Conservation (phyloP, 2,113 vertebrate species). For the Heterocephalus glaber region DNA sequence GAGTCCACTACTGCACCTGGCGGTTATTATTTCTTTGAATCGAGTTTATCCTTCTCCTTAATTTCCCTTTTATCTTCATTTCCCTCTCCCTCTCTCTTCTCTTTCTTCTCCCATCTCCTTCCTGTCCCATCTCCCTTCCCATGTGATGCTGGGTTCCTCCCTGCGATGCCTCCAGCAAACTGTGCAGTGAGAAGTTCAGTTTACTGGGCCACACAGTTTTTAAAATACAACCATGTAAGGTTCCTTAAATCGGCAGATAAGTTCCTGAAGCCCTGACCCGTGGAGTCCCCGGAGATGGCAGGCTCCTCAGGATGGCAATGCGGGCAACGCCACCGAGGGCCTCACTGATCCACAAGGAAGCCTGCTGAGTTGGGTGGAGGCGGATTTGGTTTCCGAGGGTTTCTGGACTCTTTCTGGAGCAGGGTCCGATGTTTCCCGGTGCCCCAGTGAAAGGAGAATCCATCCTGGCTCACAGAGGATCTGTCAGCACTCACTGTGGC, state of each 20-base stretch:
- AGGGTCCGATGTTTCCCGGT: too few relatives aligned
- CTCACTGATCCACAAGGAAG: background rate
- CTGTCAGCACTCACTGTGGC: background rate
- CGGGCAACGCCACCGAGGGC: fast-evolving
- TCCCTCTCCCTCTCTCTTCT: background rate
- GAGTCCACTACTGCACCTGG: background rate
- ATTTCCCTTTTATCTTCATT: fast-evolving
- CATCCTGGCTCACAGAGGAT: background rate
- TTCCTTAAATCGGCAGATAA: background rate
- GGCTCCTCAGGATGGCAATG: background rate
- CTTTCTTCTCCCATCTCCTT: too few relatives aligned
- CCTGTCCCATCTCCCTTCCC: background rate
- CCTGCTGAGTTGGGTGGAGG: background rate
- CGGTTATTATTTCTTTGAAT: background rate
- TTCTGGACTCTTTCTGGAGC: background rate
- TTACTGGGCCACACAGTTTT: background rate
- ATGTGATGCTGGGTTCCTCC: background rate
- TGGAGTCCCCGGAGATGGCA: background rate
- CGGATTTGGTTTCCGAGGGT: background rate
- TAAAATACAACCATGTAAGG: fast-evolving
- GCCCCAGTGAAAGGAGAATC: background rate
- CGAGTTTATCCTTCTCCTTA: too few relatives aligned
- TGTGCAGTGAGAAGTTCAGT: too few relatives aligned
- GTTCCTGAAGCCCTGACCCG: too few relatives aligned
- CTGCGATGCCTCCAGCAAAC: background rate